Percentiles rank a stretch among this genome's conserved stretches.
Conservation (phyloP, 2,888 invertebrate species). For the Parasteatoda lunata region DNA sequence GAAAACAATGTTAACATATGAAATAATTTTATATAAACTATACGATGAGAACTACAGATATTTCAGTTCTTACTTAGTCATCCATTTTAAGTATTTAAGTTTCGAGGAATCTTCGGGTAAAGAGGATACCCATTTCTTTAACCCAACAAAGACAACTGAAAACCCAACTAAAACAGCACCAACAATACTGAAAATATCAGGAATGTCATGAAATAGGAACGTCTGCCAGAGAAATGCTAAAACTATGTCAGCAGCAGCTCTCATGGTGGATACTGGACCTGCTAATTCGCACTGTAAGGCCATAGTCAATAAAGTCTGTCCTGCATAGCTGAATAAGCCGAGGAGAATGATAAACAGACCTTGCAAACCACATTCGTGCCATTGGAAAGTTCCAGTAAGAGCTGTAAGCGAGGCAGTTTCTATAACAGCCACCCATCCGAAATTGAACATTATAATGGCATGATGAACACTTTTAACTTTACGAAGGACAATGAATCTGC, state of each 20-base stretch:
- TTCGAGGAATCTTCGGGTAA: slow-evolving; percentile 79
- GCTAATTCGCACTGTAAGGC: slow-evolving; percentile 92
- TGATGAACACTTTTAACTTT: slow-evolving; percentile 89
- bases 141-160: slow-evolving; percentile 87
- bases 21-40: too few species aligned
- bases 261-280: slow-evolving; percentile 93
- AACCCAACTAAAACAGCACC: slow-evolving; percentile 89
- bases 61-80: not conserved
- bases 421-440: slow-evolving; percentile 83
- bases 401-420: slow-evolving; percentile 79
- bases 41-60: not conserved
- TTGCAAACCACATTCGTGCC: slow-evolving; percentile 88
- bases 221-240: slow-evolving; percentile 94
- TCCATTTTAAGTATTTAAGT: slow-evolving; percentile 32
- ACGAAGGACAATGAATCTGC: slow-evolving; percentile 87
- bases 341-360: slow-evolving; percentile 82
- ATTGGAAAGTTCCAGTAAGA: slow-evolving; percentile 84
- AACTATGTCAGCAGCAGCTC: slow-evolving; percentile 88
- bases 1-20: too few species aligned
- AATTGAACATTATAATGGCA: slow-evolving; percentile 91
- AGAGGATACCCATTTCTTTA: slow-evolving; percentile 89
- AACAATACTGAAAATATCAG: slow-evolving; percentile 86
- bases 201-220: slow-evolving; percentile 89
- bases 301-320: slow-evolving; percentile 81
- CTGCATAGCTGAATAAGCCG: slow-evolving; percentile 70